Base-by-base conservation (phyloP, 2,797 vertebrate genomes). In the Picus viridis region DNA sequence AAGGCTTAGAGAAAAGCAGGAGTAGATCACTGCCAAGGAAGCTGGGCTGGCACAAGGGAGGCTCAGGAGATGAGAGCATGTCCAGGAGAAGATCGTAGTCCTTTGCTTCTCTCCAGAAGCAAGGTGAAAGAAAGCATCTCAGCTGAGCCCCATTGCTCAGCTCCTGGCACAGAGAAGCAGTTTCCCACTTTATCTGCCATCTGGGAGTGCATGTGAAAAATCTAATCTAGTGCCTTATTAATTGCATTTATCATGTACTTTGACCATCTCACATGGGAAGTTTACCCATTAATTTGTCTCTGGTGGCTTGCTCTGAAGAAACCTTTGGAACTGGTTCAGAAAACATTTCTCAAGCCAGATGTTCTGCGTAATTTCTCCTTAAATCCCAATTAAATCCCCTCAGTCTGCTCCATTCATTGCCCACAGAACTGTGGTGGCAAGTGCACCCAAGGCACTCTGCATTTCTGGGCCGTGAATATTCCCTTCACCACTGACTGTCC, bases 241-340 rank as follows among this genome's bases (percentile, higher is more conserved):
- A 94, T 86, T 92, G 57, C 70, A 83, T 94, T 92, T 90, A 32
- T 90, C 43, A 5, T 65, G 56, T 83, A 36, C 82, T 85, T 94
- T 65, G 73, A 81, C 70, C 23, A 65, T 76, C 58, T 92, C 45
- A 87, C 3, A 0, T 73, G 63, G 49, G 49, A 67, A 79, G 18
- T 18, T 63, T 39, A 16, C 19, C 39, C 70, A 26, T 81, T 83
- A 69, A 91, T 70, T 88, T 92, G 54, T 76, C 43, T 86, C 76
- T 78, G 63, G 45, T 88, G 49, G 13, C 13, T 83, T 88, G 73
- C 70, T 93, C 77, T 83, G 32, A 65, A 83, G 79, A 83, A 82
- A 64, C 67, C 63, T 83, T 69, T 87, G 69, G 76, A 92, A 22
- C 53, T 61, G 47, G 32, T 89, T 86, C 63, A 89, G 73, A 43